A percentile compares a stretch with the other conserved stretches of the same genome.
Conservation (phyloP, 1,140 invertebrate species). For the Pseudachorutes palmiensis region DNA sequence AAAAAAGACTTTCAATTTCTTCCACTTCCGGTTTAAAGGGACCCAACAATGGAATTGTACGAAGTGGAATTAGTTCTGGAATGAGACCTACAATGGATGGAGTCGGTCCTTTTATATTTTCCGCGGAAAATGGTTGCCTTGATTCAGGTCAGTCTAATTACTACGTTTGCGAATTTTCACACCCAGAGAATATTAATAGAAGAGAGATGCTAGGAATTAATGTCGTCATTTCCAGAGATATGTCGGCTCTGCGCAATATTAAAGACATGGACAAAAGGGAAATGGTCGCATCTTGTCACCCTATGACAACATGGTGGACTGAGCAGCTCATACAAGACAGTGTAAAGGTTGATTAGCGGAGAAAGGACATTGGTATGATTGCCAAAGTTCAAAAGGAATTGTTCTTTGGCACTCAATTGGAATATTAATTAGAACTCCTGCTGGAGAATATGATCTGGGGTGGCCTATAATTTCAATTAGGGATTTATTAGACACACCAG, state of each 20-base stretch:
- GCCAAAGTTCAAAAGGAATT: neutral
- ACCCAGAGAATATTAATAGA: neutral
- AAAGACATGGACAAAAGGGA: neutral
- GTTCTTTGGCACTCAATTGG: neutral
- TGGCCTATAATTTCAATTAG: neutral
- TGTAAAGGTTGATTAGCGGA: neutral
- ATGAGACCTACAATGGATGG: neutral
- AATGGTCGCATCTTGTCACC: neutral
- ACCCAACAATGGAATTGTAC: neutral
- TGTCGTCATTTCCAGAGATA: neutral
- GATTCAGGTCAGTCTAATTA: neutral
- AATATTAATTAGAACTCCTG: neutral
- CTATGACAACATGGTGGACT: neutral
- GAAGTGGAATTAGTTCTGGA: neutral
- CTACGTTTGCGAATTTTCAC: neutral
- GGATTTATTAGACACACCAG: too few species aligned
- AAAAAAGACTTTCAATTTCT: neutral
- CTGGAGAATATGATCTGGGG: neutral
- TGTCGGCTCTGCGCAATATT: neutral
- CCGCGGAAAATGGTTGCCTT: neutral
- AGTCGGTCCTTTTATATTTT: neutral
- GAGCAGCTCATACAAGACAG: neutral
- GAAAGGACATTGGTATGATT: neutral
- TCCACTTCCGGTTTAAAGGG: neutral
- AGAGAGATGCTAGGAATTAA: neutral